These are phyloP conservation scores for Emydoidea blandingii DNA, from an alignment of 2,797 vertebrate species.

Conservation along the genomic window DNA sequence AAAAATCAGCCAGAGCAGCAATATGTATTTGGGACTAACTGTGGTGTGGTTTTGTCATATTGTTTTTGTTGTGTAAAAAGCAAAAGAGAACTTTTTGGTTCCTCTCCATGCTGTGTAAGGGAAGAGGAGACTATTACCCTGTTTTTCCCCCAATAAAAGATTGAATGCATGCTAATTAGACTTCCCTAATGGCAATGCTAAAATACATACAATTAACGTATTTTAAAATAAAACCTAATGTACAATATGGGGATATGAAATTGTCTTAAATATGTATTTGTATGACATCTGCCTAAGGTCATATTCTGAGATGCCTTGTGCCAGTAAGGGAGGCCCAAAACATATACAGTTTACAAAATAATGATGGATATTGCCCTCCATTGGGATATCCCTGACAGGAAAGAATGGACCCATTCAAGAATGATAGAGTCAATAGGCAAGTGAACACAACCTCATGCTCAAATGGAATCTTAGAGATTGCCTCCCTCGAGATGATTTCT, in stretches of 20 bases:
- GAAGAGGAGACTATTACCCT: background rate
- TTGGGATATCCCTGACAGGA: background rate
- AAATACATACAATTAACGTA: background rate
- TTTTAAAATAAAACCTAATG: background rate
- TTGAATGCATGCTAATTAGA: background rate
- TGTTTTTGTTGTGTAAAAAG: background rate
- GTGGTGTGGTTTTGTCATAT: background rate
- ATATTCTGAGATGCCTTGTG: background rate
- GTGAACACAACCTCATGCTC: constrained; percentile 25
- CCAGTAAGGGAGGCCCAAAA: background rate
- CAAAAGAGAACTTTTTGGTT: background rate
- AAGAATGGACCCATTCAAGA: background rate
- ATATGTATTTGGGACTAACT: constrained; percentile 8
- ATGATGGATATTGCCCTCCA: constrained; percentile 35
- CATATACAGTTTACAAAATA: background rate
- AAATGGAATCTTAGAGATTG: background rate
- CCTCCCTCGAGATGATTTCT: background rate
- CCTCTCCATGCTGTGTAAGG: background rate
- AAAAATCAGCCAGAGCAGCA: background rate
- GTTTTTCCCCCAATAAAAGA: background rate
- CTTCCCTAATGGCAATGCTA: background rate
- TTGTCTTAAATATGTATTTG: constrained; percentile 5
- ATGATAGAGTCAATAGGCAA: background rate
- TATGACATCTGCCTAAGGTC: background rate
- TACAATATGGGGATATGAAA: background rate